Evolutionary conservation across 2,797 vertebrate genomes (phyloP).

Genomic region (Ceyx erithaca): DNA sequence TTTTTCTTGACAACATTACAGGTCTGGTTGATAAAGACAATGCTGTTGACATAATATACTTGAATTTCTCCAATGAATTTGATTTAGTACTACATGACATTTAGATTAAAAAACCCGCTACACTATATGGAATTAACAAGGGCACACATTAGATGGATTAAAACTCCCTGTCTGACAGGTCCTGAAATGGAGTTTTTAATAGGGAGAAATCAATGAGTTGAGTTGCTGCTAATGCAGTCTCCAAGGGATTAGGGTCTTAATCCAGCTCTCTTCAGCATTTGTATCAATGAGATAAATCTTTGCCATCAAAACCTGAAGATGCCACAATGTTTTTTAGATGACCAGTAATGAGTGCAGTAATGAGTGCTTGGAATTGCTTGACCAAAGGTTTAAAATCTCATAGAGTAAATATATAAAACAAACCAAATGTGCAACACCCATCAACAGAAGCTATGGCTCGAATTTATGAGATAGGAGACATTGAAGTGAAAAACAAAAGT

Average conservation of each 20-base stretch:
- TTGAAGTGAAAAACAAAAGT: not conserved
- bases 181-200: slow-evolving; percentile 10
- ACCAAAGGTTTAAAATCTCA: not conserved
- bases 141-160: slow-evolving; percentile 1
- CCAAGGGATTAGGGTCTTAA: slow-evolving; percentile 5
- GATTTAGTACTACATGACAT: not conserved
- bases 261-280: not conserved
- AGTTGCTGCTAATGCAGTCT: slow-evolving; percentile 14
- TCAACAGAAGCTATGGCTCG: not conserved
- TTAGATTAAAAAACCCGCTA: not conserved
- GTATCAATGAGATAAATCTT: not conserved
- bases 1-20: not conserved
- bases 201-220: not conserved
- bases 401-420: not conserved
- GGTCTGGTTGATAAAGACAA: not conserved
- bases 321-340: not conserved
- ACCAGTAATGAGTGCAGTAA: not conserved
- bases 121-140: slow-evolving; percentile 12
- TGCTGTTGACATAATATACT: not conserved
- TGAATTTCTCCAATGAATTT: not conserved
- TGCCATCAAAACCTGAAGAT: not conserved
- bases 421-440: not conserved
- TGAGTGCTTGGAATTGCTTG: not conserved
- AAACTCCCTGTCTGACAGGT: slow-evolving; percentile 1
- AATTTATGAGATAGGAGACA: not conserved